Conservation (phyloP, 1,140 invertebrate genomes). For the Scaptodrosophila lebanonensis region DNA sequence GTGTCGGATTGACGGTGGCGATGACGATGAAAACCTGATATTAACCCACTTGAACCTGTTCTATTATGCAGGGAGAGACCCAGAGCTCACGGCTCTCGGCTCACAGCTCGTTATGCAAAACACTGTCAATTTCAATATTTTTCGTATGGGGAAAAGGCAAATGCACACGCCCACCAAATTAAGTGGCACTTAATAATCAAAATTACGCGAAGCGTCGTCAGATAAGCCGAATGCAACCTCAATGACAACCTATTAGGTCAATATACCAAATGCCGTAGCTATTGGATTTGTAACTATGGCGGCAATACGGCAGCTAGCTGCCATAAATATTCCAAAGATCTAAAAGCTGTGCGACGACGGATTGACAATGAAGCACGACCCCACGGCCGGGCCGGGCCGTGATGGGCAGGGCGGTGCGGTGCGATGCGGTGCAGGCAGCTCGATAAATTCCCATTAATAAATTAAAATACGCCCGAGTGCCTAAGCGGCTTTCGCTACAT, state of each 20-base stretch:
- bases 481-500: conserved; percentile 56
- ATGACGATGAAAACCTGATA: conserved; percentile 43
- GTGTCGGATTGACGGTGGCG: neutral
- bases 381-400: too few relatives aligned
- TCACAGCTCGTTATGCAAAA: conserved; percentile 20
- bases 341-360: too few relatives aligned
- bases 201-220: conserved; percentile 61
- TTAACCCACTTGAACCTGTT: conserved; percentile 38
- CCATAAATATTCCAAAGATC: too few relatives aligned
- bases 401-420: conserved; percentile 6
- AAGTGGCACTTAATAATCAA: conserved; percentile 73
- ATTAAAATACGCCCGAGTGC: conserved; percentile 62
- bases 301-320: too few relatives aligned
- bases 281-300: conserved; percentile 29
- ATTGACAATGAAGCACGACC: too few relatives aligned
- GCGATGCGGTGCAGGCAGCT: too few relatives aligned
- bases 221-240: conserved; percentile 50
- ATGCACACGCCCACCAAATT: conserved; percentile 65
- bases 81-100: too few relatives aligned
- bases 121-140: conserved; percentile 67
- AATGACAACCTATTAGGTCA: conserved; percentile 25
- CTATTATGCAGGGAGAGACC: too few relatives aligned
- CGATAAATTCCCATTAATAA: conserved; percentile 70
- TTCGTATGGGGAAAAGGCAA: conserved; percentile 44
- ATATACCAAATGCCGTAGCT: conserved; percentile 47